Percentiles rank a stretch among this genome's conserved stretches.
Evolutionary conservation across 2,797 vertebrate species (phyloP).

Genomic region (Clarias platycephalus): DNA sequence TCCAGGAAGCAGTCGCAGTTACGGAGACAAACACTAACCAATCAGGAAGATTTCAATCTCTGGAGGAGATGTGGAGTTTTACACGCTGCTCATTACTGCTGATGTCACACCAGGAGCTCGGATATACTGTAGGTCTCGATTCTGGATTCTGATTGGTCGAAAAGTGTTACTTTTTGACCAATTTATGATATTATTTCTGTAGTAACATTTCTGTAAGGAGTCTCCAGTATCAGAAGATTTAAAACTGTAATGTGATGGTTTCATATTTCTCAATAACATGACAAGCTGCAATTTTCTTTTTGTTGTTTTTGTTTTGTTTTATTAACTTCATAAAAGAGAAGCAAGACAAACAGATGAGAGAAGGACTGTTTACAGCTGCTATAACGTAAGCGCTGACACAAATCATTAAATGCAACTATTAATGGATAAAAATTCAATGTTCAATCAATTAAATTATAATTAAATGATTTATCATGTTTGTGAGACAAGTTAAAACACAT

Average conservation of each 20-base stretch:
- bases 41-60: background rate
- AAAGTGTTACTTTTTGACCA: background rate
- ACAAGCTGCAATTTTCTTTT: background rate
- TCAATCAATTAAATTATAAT: background rate
- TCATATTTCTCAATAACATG: background rate
- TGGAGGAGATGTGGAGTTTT: background rate
- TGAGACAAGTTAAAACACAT: too few species aligned
- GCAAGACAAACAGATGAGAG: background rate
- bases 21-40: conserved; percentile 52
- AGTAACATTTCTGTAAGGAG: background rate
- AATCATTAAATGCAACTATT: background rate
- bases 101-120: background rate
- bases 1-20: conserved; percentile 54
- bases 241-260: background rate
- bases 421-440: background rate
- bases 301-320: background rate
- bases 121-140: background rate
- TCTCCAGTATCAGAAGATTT: background rate
- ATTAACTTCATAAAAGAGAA: background rate
- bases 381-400: background rate
- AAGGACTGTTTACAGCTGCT: background rate
- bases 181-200: background rate
- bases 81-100: too few species aligned
- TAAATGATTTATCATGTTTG: too few species aligned
- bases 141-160: background rate